These are phyloP conservation scores for Selene dorsalis DNA, from an alignment of 2,797 vertebrate species.

Conservation along the genomic window DNA sequence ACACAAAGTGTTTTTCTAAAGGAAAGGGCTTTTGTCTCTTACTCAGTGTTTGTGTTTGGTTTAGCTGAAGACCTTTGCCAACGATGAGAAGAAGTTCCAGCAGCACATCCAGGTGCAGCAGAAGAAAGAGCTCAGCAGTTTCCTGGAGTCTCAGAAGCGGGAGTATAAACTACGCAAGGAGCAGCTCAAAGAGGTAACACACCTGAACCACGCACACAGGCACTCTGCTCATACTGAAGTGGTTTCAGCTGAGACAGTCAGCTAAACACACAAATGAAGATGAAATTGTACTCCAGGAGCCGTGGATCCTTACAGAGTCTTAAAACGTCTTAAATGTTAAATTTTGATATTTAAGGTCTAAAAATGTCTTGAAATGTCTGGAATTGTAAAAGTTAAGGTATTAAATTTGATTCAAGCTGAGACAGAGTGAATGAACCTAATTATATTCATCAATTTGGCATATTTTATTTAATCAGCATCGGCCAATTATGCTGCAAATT, in stretches of 20 bases:
- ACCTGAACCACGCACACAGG: background rate
- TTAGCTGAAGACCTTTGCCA: conserved; percentile 94
- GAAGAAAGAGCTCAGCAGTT: conserved; percentile 98
- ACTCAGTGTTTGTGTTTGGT: conserved; percentile 26
- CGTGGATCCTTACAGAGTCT: too few species aligned
- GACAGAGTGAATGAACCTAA: too few species aligned
- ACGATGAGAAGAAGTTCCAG: conserved; percentile 99
- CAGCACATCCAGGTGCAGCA: conserved; percentile 99
- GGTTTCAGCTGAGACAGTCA: background rate
- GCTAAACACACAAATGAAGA: background rate
- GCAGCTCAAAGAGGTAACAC: conserved; percentile 93
- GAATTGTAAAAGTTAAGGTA: too few species aligned
- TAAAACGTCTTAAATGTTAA: too few species aligned
- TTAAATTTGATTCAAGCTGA: too few species aligned
- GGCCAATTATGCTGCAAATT: too few species aligned
- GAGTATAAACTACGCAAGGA: conserved; percentile 99
- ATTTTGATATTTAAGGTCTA: too few species aligned
- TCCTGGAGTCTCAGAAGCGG: conserved; percentile 96
- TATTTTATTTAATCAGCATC: too few species aligned
- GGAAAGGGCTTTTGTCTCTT: background rate
- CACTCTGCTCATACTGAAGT: background rate
- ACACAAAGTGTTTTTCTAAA: background rate
- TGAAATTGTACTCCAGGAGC: too few species aligned
- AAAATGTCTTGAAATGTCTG: too few species aligned
- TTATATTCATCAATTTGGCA: too few species aligned